Conservation (phyloP, 2,113 vertebrate genomes). For the Anarrhichthys ocellatus region DNA sequence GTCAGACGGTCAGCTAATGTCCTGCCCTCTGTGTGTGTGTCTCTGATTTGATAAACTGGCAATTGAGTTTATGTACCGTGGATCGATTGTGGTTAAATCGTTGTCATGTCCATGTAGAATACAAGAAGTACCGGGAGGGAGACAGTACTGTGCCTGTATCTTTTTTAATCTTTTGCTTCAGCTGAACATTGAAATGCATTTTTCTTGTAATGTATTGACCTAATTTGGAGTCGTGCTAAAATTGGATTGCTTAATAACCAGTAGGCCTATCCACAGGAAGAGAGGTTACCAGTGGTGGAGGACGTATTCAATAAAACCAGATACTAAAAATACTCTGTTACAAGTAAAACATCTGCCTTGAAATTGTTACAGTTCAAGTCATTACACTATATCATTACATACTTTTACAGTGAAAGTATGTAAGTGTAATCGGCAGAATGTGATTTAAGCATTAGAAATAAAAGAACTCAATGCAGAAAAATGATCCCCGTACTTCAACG, state of each 20-base stretch:
- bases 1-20: background rate
- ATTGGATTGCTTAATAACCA: background rate
- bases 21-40: background rate
- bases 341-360: background rate
- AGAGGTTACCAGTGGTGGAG: background rate
- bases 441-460: background rate
- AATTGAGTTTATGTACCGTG: background rate
- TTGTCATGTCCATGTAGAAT: background rate
- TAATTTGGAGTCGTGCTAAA: background rate
- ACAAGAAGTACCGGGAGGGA: background rate
- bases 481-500: background rate
- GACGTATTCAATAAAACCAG: background rate
- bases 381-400: background rate
- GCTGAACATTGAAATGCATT: background rate
- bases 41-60: slow-evolving; percentile 4
- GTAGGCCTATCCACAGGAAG: background rate
- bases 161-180: background rate
- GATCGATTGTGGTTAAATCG: background rate
- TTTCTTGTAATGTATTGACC: background rate
- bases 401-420: background rate
- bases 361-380: background rate
- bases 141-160: background rate
- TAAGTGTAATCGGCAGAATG: background rate
- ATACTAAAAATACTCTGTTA: background rate
- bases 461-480: background rate